Base-by-base conservation (phyloP, 2,797 vertebrate genomes). In the Labroides dimidiatus region DNA sequence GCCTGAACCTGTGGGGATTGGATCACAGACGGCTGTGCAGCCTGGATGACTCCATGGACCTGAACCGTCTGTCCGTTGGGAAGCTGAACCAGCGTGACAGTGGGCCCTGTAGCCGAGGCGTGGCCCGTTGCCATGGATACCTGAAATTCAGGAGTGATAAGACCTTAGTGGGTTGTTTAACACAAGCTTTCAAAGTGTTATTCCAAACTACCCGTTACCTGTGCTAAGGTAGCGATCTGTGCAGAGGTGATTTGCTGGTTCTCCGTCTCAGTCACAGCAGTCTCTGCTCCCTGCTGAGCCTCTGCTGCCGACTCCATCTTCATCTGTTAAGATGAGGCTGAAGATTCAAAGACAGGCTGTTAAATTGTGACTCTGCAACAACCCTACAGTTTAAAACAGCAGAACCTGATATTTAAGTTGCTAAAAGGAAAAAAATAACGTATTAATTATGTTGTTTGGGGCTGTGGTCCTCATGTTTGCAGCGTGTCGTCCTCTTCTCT, bases 41-140 rank as follows among this genome's bases (percentile, higher is more conserved):
- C 96, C 92, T 99, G 97, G 92, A 99, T 98, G 82, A 99, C 97
- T 37, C 97, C 96, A 33, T 99, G 97, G 50, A 99, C 97, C 93
- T 99, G 97, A 69, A 99, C 96, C 0, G 97, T 98, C 90, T 99
- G 97, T 78, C 97, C 97, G 30, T 98, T 98, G 71, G 97, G 97
- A 84, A 99, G 94, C 87, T 99, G 97, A 30, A 99, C 97, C 89
- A 99, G 93, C 21, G 96, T 97, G 77, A 98, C 96, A 0, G 96
- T 97, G 81, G 96, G 95, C 20, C 95, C 95, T 62, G 95, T 95
- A 48, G 96, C 96, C 1, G 89, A 80, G 39, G 48, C 60, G 47
- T 92, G 91, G 33, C 77, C 88, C 23, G 88, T 53, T 51, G 87
- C 15, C 92, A 93, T 90, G 54, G 90, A 80, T 21, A 92, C 90